A percentile compares a stretch with the other conserved stretches of the same genome.
Conservation (phyloP, 2,113 vertebrate genomes). For the Myocastor coypus region DNA sequence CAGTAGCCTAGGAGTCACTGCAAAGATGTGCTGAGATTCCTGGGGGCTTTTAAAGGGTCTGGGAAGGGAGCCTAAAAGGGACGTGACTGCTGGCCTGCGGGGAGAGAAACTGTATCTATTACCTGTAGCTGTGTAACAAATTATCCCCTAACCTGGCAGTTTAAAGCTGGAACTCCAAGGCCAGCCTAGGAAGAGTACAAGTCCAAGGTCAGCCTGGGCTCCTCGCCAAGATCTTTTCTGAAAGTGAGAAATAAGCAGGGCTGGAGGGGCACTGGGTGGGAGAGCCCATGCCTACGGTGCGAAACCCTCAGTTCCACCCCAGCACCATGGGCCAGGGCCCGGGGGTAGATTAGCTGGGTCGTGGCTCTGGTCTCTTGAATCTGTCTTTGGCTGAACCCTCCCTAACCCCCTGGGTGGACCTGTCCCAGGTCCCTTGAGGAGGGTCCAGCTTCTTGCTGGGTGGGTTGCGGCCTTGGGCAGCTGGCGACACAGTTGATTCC, state of each 20-base stretch:
- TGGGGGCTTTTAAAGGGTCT: background rate
- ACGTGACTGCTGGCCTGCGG: no score
- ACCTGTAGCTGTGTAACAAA: background rate
- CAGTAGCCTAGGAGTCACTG: background rate
- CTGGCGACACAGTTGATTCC: background rate
- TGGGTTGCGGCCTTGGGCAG: background rate
- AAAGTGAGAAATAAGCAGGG: background rate
- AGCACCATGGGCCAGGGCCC: background rate
- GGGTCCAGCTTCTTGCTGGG: rapidly evolving
- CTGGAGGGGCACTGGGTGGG: background rate
- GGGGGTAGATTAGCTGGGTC: background rate
- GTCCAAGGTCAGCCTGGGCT: background rate
- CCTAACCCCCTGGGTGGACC: background rate
- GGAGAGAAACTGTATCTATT: background rate
- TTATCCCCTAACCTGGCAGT: background rate
- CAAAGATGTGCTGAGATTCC: background rate
- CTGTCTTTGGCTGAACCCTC: background rate
- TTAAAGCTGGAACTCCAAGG: background rate
- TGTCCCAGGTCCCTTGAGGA: background rate
- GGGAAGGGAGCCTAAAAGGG: background rate
- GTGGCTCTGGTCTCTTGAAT: background rate
- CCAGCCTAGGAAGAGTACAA: background rate
- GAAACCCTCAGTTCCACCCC: background rate
- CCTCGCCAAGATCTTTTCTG: background rate
- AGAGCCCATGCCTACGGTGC: background rate